Percentiles rank a stretch among this genome's conserved stretches.
phyloP scores from a whole-genome alignment of 2,113 vertebrate genomes.

The Rhineura floridana region DNA sequence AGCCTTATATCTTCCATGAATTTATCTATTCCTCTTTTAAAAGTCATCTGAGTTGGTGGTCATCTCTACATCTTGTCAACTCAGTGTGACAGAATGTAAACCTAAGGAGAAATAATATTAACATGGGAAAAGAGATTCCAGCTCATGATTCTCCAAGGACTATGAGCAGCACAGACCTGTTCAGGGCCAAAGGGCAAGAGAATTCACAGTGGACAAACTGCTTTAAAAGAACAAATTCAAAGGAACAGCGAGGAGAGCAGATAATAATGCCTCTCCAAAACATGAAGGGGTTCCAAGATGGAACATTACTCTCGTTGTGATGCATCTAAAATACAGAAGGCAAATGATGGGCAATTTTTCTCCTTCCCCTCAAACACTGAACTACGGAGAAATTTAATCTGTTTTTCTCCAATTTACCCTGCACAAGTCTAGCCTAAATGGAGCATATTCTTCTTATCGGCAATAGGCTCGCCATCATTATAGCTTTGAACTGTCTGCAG shows the following conservation, averaged over 20 bases:
- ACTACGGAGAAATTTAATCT: conserved; percentile 60
- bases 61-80: too few species aligned
- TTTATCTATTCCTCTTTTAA: too few species aligned
- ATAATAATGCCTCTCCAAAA: conserved; percentile 53
- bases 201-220: conserved; percentile 33
- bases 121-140: neutral
- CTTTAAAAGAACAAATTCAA: conserved; percentile 60
- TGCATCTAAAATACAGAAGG: conserved; percentile 47
- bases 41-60: neutral
- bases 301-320: conserved; percentile 51
- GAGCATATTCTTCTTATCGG: conserved; percentile 49
- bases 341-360: conserved; percentile 56
- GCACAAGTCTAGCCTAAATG: conserved; percentile 49
- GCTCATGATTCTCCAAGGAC: conserved; percentile 13
- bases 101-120: neutral
- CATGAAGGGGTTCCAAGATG: conserved; percentile 45
- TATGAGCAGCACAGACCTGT: conserved; percentile 11
- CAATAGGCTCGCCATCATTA: conserved; percentile 45
- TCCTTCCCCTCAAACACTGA: conserved; percentile 54
- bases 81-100: conserved; percentile 33
- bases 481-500: neutral
- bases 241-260: conserved; percentile 44
- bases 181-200: conserved; percentile 13
- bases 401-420: conserved; percentile 60
- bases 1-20: too few species aligned